These are phyloP conservation scores for Deroplatys truncata DNA, from an alignment of 2,888 invertebrate genomes.

Conservation along the genomic window DNA sequence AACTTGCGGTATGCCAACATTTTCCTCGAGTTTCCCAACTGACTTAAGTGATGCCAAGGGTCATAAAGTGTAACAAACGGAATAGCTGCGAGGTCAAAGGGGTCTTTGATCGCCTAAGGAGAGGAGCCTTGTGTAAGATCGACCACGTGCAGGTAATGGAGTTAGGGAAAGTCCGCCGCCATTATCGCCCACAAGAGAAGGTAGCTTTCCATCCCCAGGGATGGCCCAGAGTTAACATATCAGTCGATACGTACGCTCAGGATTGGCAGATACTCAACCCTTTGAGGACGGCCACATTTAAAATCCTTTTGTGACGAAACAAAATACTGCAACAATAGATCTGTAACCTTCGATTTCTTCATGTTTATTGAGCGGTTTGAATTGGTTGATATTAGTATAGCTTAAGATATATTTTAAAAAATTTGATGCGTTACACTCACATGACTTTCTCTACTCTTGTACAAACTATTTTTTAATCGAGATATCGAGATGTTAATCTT, in stretches of 20 bases:
- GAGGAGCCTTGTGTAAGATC: neutral
- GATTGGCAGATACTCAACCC: neutral
- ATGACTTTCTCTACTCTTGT: no score
- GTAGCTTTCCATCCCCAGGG: neutral
- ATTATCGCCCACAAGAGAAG: neutral
- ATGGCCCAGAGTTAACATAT: neutral
- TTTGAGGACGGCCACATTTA: no score
- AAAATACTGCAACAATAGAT: no score
- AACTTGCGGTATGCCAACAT: neutral
- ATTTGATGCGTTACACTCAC: no score
- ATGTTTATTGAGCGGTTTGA: no score
- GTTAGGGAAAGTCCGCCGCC: neutral
- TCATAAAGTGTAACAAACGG: neutral
- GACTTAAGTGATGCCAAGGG: neutral
- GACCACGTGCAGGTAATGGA: neutral
- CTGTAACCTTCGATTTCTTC: no score
- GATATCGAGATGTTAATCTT: no score
- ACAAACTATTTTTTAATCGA: no score
- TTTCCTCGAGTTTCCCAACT: neutral
- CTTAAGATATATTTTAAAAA: no score
- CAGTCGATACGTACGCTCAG: no score
- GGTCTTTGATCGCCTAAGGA: neutral
- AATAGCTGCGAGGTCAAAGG: no score
- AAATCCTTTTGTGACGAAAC: no score
- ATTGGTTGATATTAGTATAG: neutral